phyloP scores from a whole-genome alignment of 2,797 vertebrate species.

The Dryobates pubescens region DNA sequence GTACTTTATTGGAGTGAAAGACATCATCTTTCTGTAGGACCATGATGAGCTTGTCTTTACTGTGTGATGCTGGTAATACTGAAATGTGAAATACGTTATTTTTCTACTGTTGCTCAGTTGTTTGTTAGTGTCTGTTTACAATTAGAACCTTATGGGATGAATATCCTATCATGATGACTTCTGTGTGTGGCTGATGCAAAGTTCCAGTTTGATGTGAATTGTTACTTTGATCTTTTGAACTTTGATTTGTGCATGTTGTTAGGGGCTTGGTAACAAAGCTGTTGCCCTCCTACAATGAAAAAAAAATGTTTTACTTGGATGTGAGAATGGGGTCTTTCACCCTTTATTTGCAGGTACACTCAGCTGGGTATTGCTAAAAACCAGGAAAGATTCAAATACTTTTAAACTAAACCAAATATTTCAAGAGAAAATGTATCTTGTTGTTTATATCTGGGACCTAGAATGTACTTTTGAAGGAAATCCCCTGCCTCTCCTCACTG shows the following conservation, averaged over 20 bases:
- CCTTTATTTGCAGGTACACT: neutral
- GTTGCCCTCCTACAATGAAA: neutral
- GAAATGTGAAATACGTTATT: slow-evolving; percentile 20
- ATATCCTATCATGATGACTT: neutral
- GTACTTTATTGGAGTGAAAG: neutral
- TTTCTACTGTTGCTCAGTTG: slow-evolving; percentile 38
- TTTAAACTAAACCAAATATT: neutral
- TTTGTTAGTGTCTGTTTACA: slow-evolving; percentile 54
- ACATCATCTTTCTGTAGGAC: neutral
- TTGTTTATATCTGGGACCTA: neutral
- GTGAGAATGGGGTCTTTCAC: neutral
- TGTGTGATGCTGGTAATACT: neutral
- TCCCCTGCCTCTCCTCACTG: neutral
- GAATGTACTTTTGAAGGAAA: neutral
- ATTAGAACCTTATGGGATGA: neutral
- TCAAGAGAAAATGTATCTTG: neutral
- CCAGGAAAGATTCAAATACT: neutral
- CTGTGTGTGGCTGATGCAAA: neutral
- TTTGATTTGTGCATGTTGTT: neutral
- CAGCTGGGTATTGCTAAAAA: neutral
- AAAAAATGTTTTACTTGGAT: neutral
- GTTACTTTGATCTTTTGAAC: neutral
- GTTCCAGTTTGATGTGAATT: neutral
- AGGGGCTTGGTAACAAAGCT: neutral
- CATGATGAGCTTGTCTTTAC: neutral